Conservation (phyloP, 2,113 vertebrate genomes). For the Pluvialis apricaria region DNA sequence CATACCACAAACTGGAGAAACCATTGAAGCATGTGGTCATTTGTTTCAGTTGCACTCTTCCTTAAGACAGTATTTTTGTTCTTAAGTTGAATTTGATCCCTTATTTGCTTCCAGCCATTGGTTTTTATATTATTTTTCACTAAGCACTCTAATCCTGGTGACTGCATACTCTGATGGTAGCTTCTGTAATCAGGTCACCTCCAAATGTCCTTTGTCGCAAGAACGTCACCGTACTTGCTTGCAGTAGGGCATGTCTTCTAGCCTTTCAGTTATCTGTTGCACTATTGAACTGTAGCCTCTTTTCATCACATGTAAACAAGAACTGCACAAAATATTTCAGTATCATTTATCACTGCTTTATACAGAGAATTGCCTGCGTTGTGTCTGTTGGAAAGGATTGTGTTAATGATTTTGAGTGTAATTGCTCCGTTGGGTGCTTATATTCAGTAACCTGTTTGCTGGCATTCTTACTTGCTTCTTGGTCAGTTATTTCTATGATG, state of each 20-base stretch:
- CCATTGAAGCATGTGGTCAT: neutral
- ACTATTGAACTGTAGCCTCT: neutral
- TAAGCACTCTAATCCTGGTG: neutral
- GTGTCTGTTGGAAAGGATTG: neutral
- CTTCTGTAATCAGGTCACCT: neutral
- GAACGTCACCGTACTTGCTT: rapidly evolving
- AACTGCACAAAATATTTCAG: neutral
- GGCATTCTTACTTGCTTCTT: neutral
- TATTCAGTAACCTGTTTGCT: neutral
- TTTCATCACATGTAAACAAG: neutral
- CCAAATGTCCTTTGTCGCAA: neutral
- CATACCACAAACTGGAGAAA: neutral
- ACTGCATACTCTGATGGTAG: neutral
- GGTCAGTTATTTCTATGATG: neutral
- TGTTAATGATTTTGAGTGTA: neutral
- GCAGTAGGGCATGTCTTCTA: neutral
- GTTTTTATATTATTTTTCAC: neutral
- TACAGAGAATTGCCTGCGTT: neutral
- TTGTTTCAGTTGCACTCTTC: neutral
- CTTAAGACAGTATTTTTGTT: neutral
- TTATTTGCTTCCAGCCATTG: neutral
- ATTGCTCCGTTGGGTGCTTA: neutral
- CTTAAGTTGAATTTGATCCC: neutral
- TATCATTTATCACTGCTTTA: neutral
- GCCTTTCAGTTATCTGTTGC: neutral